phyloP scores from a whole-genome alignment of 2,888 invertebrate species.

The Pegoplata infirma region DNA sequence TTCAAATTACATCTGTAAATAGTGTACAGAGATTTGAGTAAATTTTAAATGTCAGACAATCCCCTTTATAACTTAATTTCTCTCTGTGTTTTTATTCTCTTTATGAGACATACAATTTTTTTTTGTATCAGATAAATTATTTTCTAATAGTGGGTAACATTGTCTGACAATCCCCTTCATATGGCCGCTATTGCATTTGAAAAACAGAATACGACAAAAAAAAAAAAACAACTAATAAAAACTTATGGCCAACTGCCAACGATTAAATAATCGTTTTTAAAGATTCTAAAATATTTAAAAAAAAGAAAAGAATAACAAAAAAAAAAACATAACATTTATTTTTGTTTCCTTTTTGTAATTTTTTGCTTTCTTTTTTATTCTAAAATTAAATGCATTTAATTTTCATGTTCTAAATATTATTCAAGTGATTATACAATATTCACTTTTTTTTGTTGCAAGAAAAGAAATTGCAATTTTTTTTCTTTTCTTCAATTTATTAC shows the following conservation, averaged over 20 bases:
- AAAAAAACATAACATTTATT: conserved; percentile 12
- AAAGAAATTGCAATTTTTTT: conserved; percentile 37
- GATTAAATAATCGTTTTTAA: conserved; percentile 65
- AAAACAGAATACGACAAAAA: not conserved
- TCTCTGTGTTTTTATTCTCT: not conserved
- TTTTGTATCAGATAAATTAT: no score
- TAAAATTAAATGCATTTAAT: conserved; percentile 53
- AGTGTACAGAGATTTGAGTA: no score
- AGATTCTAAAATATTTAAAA: conserved; percentile 28
- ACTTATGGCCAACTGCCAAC: conserved; percentile 64
- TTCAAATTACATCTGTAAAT: no score
- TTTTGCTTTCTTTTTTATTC: not conserved
- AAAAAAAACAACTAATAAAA: conserved; percentile 9
- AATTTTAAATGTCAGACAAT: not conserved
- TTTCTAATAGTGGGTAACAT: not conserved
- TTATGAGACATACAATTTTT: not conserved
- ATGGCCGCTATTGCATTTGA: conserved; percentile 56
- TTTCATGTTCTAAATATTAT: conserved; percentile 56
- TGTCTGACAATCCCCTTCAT: conserved; percentile 60
- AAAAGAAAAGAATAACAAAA: not conserved
- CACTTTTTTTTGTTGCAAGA: conserved; percentile 19
- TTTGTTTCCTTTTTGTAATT: not conserved
- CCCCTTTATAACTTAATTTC: not conserved
- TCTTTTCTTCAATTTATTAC: not conserved
- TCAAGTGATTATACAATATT: conserved; percentile 57